Conservation (phyloP, 2,888 invertebrate species). For the Parnassius mnemosyne region DNA sequence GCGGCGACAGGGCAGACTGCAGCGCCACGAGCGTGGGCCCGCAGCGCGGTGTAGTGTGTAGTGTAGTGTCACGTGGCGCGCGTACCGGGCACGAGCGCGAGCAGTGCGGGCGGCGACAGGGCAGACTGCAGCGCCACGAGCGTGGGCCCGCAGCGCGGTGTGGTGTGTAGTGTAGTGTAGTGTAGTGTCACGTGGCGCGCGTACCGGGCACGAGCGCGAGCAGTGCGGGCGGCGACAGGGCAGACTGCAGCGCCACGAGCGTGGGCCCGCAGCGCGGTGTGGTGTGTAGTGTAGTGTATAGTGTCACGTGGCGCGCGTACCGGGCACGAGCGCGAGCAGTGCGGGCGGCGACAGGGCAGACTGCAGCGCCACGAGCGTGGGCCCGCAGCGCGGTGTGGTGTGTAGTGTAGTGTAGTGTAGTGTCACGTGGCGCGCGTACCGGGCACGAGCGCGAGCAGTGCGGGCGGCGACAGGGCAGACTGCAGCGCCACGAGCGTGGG, state of each 20-base stretch:
- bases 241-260: conserved; percentile 89
- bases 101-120: conserved; percentile 80
- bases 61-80: not conserved
- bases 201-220: conserved; percentile 84
- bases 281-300: no score
- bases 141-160: conserved; percentile 94
- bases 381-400: conserved; percentile 89
- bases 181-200: no score
- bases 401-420: no score
- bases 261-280: conserved; percentile 87
- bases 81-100: conserved; percentile 84
- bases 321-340: conserved; percentile 85
- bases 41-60: conserved; percentile 75
- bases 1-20: conserved; percentile 82
- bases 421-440: conserved; percentile 42
- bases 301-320: conserved; percentile 35
- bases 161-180: conserved; percentile 22
- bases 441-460: conserved; percentile 85
- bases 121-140: conserved; percentile 90
- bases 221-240: conserved; percentile 81
- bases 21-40: conserved; percentile 83
- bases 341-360: conserved; percentile 82
- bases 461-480: conserved; percentile 82
- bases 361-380: conserved; percentile 89
- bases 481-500: conserved; percentile 91